Base-by-base conservation (phyloP, 2,797 vertebrate genomes). In the Chrysolophus pictus region DNA sequence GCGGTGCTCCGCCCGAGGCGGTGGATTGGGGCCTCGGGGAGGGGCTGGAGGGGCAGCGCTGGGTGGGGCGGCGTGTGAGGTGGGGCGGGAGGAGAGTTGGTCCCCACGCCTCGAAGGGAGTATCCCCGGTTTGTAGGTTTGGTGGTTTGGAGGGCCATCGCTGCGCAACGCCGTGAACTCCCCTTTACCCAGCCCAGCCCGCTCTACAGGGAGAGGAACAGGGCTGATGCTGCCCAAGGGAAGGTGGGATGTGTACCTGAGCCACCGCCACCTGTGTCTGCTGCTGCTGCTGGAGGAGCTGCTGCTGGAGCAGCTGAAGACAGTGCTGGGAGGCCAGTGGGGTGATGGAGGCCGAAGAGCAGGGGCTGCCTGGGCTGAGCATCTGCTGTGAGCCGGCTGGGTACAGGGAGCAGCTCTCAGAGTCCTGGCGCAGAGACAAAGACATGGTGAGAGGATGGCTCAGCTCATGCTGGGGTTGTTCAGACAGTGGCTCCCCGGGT, bases 281-380 rank as follows among this genome's bases (percentile, higher is more conserved):
- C 87, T 98, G 98, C 97, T 99, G 98, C 63, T 99, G 98, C 96
- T 99, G 98, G 77, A 98, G 98, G 6, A 99, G 97, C 97, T 98
- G 98, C 92, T 99, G 98, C 95, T 98, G 98, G 24, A 99, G 98
- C 37, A 98, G 98, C 94, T 99, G 98, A 71, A 98, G 97, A 95
- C 98, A 98, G 89, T 98, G 98, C 84, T 98, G 98, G 11, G 98
- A 98, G 11, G 98, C 98, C 96, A 98, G 96, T 0, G 98, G 98
- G 31, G 98, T 98, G 73, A 97, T 97, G 41, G 97, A 97, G 21
- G 96, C 92, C 0, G 97, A 97, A 94, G 97, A 95, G 72, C 97
- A 97, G 88, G 98, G 98, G 92, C 96, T 96, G 90, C 91, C 60
- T 1, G 98, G 97, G 95, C 97, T 97, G 23, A 97, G 67, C 73